A percentile compares a stretch with the other conserved stretches of the same genome.
These are phyloP conservation scores for Axea sp. DNA, from an alignment of 2,888 invertebrate species.

Conservation along the genomic window DNA sequence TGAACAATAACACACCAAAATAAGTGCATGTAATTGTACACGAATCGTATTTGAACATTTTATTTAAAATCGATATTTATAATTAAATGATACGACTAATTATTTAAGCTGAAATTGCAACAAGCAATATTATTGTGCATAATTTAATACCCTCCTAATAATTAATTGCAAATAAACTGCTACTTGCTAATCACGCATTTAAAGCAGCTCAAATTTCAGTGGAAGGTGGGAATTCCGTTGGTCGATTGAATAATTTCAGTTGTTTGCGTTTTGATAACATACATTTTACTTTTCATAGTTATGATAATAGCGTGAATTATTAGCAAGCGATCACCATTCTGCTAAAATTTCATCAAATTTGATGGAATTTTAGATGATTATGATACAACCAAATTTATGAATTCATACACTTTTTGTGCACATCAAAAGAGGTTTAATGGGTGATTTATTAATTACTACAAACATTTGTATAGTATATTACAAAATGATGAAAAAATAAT, in stretches of 20 bases:
- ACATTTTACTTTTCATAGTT: slow-evolving; percentile 15
- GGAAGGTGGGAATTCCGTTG: not conserved
- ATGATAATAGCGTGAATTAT: slow-evolving; percentile 17
- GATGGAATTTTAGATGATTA: slow-evolving; percentile 4
- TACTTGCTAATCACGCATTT: slow-evolving; percentile 8
- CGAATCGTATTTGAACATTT: no score
- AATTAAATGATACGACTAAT: no score
- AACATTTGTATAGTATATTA: no score
- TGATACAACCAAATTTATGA: no score
- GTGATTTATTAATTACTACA: no score
- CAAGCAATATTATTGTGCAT: not conserved
- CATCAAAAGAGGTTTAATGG: no score
- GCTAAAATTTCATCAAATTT: slow-evolving; percentile 5
- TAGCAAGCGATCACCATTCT: not conserved
- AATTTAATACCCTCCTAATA: slow-evolving; percentile 7
- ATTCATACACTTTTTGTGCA: no score
- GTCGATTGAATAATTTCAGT: slow-evolving; percentile 6
- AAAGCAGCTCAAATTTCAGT: not conserved
- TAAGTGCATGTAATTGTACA: no score
- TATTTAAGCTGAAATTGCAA: no score
- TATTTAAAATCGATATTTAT: no score
- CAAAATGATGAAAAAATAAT: no score
- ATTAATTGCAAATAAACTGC: slow-evolving; percentile 12
- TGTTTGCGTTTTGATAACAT: slow-evolving; percentile 8
- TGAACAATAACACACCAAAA: no score